Percentiles rank a stretch among this genome's conserved stretches.
Conservation (phyloP, 2,113 vertebrate genomes). For the Connochaetes taurinus region DNA sequence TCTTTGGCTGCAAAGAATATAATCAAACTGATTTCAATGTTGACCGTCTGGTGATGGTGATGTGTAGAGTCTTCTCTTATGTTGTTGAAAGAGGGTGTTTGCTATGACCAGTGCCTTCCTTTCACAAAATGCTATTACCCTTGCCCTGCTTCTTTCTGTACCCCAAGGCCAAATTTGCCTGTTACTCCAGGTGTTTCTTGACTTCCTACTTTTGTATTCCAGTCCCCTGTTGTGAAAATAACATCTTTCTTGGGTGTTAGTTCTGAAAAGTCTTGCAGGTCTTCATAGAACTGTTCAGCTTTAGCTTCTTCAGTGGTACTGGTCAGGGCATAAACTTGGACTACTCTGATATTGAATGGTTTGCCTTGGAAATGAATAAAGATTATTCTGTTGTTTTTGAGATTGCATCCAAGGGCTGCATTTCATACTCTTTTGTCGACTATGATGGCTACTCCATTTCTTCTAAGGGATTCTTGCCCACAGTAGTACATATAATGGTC, state of each 20-base stretch:
- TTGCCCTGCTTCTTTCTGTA: background rate
- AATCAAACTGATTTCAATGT: background rate
- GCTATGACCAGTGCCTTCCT: background rate
- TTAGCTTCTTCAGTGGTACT: background rate
- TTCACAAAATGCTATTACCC: no score
- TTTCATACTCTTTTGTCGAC: fast-evolving
- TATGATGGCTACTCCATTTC: background rate
- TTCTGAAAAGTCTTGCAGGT: no score
- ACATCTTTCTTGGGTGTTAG: no score
- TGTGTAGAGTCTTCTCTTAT: background rate
- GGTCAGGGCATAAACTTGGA: background rate
- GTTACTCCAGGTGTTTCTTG: background rate
- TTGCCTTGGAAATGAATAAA: background rate
- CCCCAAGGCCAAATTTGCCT: background rate
- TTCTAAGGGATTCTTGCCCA: background rate
- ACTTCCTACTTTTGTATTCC: no score
- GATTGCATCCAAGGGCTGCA: background rate
- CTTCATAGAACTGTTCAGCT: background rate
- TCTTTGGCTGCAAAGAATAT: background rate
- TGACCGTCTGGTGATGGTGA: background rate
- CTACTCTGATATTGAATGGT: background rate
- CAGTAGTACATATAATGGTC: background rate
- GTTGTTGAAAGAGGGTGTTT: background rate
- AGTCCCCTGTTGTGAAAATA: no score
- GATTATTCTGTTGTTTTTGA: background rate